phyloP scores from a whole-genome alignment of 2,888 invertebrate species.

The Lathronympha strigana region DNA sequence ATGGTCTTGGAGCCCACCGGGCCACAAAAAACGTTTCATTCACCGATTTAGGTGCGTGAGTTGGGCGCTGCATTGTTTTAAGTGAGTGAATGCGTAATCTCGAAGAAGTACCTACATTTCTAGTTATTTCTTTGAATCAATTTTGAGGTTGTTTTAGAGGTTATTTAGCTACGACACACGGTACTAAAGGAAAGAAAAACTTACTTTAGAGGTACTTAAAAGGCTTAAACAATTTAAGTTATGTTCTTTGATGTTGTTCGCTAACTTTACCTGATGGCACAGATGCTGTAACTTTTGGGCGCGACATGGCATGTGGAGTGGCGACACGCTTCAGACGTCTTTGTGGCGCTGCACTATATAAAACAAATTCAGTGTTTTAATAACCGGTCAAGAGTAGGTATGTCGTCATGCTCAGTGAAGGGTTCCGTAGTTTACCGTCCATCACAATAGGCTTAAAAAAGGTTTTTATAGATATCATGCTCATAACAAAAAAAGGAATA shows the following conservation, averaged over 20 bases:
- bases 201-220: no score
- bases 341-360: neutral
- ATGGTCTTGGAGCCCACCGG: constrained; percentile 58
- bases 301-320: neutral
- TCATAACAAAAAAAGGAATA: no score
- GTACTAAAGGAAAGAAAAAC: no score
- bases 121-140: neutral
- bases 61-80: constrained; percentile 11
- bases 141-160: no score
- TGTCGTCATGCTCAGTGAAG: no score
- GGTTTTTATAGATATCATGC: no score
- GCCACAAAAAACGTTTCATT: constrained; percentile 40
- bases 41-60: constrained; percentile 26
- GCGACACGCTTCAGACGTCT: neutral
- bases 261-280: neutral
- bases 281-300: neutral
- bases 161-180: no score
- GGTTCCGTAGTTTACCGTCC: no score
- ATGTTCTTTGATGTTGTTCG: no score
- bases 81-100: neutral
- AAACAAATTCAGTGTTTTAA: neutral
- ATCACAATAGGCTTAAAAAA: no score
- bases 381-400: no score
- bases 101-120: neutral
- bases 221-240: no score